Percentiles rank a stretch among this genome's conserved stretches.
phyloP scores from a whole-genome alignment of 2,888 invertebrate species.

The Lymantria monacha region DNA sequence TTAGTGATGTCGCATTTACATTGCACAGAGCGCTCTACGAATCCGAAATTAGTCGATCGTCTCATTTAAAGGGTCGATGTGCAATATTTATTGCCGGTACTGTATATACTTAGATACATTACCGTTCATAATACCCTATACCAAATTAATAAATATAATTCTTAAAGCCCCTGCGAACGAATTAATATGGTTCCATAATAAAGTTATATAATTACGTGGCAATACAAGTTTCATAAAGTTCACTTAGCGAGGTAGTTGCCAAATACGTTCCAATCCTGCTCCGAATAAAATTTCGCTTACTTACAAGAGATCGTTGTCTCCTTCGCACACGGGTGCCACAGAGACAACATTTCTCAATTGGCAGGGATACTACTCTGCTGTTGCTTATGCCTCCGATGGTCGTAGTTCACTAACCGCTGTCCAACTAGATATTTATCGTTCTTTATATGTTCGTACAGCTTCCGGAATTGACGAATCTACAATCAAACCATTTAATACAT shows the following conservation, averaged over 20 bases:
- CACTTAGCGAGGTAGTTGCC: constrained; percentile 23
- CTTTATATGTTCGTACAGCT: constrained; percentile 98
- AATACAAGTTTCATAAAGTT: constrained; percentile 12
- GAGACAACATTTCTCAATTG: constrained; percentile 45
- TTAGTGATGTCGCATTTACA: too few relatives aligned
- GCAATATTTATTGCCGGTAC: too few relatives aligned
- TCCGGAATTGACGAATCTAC: constrained; percentile 96
- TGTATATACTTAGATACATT: too few relatives aligned
- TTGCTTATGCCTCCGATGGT: constrained; percentile 88
- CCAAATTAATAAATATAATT: too few relatives aligned
- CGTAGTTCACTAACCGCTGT: constrained; percentile 97
- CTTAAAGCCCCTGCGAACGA: too few relatives aligned
- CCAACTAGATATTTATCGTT: constrained; percentile 99
- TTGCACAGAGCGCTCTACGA: too few relatives aligned
- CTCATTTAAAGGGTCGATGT: too few relatives aligned
- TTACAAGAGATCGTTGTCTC: constrained; percentile 26
- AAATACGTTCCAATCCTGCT: constrained; percentile 11
- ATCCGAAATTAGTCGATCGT: too few relatives aligned
- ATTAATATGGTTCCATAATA: too few relatives aligned
- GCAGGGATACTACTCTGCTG: constrained; percentile 49
- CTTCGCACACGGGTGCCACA: constrained; percentile 24
- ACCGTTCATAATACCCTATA: too few relatives aligned
- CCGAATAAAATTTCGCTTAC: constrained; percentile 32
- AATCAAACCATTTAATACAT: neutral
- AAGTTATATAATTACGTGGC: neutral